Evolutionary conservation across 2,888 invertebrate species (phyloP), one percentile per base, ranked within the genome.

Genomic region (Erebia aethiops): DNA sequence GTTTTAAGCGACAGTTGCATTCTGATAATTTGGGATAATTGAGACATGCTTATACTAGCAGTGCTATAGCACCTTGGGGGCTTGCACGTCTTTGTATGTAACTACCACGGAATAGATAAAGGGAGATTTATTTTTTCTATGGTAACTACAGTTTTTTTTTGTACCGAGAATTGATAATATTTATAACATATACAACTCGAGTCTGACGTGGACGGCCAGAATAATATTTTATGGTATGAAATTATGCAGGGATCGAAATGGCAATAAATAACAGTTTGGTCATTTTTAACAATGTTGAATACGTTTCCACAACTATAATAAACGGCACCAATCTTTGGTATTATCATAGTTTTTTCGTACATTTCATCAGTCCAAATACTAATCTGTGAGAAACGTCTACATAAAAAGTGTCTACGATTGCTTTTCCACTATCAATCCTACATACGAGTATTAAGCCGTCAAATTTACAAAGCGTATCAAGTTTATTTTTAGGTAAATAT

Each of bases 391-490:
- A 46, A 61, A 60, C 10, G 9, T 14, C 10, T 26, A 26, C n/a
- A 13, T 62, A 62, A 49, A 14, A 62, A 11, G n/a, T 14, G 49
- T 49, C 61, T 61, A 57, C 54, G 62, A 67, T 43, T 56, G 16
- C 56, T 62, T 62, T 62, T 62, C 21, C 18, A 66, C 57, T 60
- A 72, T 56, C 58, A 46, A 57, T 18, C 52, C 67, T 76, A 76
- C 63, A 46, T 46, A 57, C 26, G 13, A 52, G n/a, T 52, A 56
- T 21, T 58, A 71, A 54, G 74, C 72, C 21, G 21, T 73, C 35
- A 49, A 71, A 73, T 76, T 66, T 75, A 76, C 73, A 75, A 72
- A 74, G 72, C 71, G 26, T 70, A 68, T 58, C 43, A 52, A 61
- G 35, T 63, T 51, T 60, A 64, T 64, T 26, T 66, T 66, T 70